These are phyloP conservation scores for Parnassius smintheus DNA, from an alignment of 2,888 invertebrate species.

Conservation along the genomic window DNA sequence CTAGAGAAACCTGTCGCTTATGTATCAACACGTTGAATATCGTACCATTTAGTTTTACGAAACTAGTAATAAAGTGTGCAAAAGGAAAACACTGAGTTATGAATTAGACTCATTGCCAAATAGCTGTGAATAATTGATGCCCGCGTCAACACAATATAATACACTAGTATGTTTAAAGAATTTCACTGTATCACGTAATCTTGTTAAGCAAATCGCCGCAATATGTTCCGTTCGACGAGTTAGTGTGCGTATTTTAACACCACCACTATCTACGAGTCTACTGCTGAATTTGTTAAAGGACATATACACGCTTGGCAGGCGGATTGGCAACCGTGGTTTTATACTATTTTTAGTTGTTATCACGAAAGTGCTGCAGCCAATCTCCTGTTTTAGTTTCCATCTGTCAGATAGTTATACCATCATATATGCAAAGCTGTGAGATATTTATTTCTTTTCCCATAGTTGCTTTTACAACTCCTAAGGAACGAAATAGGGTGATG, in stretches of 20 bases:
- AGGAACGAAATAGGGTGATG: too few relatives aligned
- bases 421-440: too few relatives aligned
- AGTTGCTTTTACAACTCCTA: too few relatives aligned
- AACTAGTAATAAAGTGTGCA: not conserved
- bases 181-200: slow-evolving; percentile 10
- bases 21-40: not conserved
- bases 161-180: slow-evolving; percentile 1
- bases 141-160: slow-evolving; percentile 4
- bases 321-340: too few relatives aligned
- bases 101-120: slow-evolving; percentile 6
- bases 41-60: not conserved
- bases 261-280: too few relatives aligned
- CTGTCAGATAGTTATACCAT: too few relatives aligned
- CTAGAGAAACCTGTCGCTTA: not conserved
- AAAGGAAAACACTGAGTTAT: not conserved
- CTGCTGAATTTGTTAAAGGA: too few relatives aligned
- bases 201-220: slow-evolving; percentile 3
- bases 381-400: too few relatives aligned
- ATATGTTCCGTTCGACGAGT: not conserved
- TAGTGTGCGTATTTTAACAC: not conserved
- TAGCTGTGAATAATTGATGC: not conserved
- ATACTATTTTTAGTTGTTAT: too few relatives aligned
- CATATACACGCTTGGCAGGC: too few relatives aligned
- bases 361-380: too few relatives aligned
- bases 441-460: too few relatives aligned